These are phyloP conservation scores for Ecdyonurus torrentis DNA, from an alignment of 2,888 invertebrate species.

Conservation along the genomic window DNA sequence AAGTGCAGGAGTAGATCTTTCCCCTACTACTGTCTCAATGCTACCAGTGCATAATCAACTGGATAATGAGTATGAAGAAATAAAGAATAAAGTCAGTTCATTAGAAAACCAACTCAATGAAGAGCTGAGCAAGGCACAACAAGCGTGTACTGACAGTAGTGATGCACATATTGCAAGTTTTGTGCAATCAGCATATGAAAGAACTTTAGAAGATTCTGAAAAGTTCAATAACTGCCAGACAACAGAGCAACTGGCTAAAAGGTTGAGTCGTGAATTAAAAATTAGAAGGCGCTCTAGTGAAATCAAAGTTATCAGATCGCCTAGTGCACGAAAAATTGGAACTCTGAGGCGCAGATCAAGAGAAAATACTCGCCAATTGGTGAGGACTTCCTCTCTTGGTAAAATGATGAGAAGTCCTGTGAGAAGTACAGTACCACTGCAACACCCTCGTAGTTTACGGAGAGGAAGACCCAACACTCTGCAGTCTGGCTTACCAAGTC, in stretches of 20 bases:
- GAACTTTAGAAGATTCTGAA: conserved; percentile 48
- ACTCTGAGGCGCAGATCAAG: conserved; percentile 52
- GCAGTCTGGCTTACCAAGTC: conserved; percentile 24
- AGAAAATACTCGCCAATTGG: conserved; percentile 26
- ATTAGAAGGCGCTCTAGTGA: conserved; percentile 52
- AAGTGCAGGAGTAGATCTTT: not conserved
- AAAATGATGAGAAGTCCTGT: not conserved
- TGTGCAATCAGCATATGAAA: conserved; percentile 55
- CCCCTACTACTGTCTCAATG: not conserved
- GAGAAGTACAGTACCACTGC: not conserved
- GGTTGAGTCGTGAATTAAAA: conserved; percentile 53
- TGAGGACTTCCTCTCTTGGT: not conserved
- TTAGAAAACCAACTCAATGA: conserved; percentile 53
- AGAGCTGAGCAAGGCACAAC: conserved; percentile 33
- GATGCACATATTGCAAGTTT: conserved; percentile 27
- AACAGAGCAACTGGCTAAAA: conserved; percentile 51
- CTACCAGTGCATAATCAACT: conserved; percentile 2
- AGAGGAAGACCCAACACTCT: conserved; percentile 34
- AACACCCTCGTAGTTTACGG: conserved; percentile 22
- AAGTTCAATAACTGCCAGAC: conserved; percentile 36
- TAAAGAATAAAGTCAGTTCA: conserved; percentile 53
- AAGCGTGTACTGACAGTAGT: conserved; percentile 12
- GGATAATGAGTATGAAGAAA: conserved; percentile 60
- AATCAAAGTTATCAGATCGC: conserved; percentile 54
- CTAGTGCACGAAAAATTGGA: conserved; percentile 67